Evolutionary conservation across 2,888 invertebrate genomes (phyloP).

Genomic region (Agriopis aurantiaria): DNA sequence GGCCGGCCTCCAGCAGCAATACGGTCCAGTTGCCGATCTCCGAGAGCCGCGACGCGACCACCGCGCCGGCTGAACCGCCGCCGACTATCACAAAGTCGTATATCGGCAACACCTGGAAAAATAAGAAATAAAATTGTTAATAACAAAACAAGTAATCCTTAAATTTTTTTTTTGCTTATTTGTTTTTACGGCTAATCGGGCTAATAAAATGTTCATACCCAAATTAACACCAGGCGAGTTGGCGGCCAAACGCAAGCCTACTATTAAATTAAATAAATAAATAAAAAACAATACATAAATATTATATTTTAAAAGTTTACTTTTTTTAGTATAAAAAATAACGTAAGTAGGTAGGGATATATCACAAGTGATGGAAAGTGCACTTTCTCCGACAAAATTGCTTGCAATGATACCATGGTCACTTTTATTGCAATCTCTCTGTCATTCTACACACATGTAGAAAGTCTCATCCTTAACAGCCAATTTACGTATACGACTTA

Average conservation of each 20-base stretch:
- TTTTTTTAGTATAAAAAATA: not conserved
- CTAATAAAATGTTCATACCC: no score
- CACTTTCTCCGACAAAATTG: slow-evolving; percentile 22
- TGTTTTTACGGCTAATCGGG: no score
- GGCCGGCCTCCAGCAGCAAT: slow-evolving; percentile 94
- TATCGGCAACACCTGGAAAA: slow-evolving; percentile 89
- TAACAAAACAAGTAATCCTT: not conserved
- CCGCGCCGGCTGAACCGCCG: slow-evolving; percentile 96
- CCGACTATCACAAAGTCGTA: slow-evolving; percentile 96
- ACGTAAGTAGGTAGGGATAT: not conserved
- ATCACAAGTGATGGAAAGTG: slow-evolving; percentile 22
- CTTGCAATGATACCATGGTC: slow-evolving; percentile 18
- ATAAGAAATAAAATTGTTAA: slow-evolving; percentile 15
- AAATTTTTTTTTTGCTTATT: not conserved
- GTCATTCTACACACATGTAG: slow-evolving; percentile 2
- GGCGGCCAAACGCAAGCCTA: no score
- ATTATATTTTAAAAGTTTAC: not conserved
- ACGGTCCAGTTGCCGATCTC: slow-evolving; percentile 94
- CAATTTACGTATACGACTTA: not conserved
- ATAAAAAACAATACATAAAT: no score
- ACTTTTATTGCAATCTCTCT: slow-evolving; percentile 5
- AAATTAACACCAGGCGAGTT: no score
- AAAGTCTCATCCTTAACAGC: slow-evolving; percentile 1
- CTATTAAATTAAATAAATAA: no score
- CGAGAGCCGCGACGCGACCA: slow-evolving; percentile 93